phyloP scores from a whole-genome alignment of 2,888 invertebrate species.

The Aphidius colemani region DNA sequence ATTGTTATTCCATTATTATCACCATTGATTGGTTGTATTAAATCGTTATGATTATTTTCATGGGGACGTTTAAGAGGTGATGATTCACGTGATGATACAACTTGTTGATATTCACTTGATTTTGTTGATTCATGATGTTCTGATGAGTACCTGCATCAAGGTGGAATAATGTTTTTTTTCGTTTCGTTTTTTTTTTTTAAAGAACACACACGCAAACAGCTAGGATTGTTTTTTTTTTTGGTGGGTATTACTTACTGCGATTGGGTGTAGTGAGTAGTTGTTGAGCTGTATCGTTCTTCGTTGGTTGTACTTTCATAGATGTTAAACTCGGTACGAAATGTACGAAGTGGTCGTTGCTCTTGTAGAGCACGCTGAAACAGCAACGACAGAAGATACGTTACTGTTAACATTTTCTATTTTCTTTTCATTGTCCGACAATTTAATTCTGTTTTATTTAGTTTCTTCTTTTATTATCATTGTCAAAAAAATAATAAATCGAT shows the following conservation, averaged over 20 bases:
- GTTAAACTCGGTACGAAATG: slow-evolving; percentile 84
- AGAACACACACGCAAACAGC: slow-evolving; percentile 5
- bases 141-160: slow-evolving; percentile 45
- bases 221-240: slow-evolving; percentile 11
- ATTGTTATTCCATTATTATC: slow-evolving; percentile 30
- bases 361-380: slow-evolving; percentile 57
- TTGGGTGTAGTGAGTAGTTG: slow-evolving; percentile 68
- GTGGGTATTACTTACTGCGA: slow-evolving; percentile 65
- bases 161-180: not conserved
- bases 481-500: not conserved
- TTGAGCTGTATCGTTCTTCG: slow-evolving; percentile 67
- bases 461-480: not conserved
- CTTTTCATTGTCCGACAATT: not conserved
- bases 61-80: slow-evolving; percentile 41
- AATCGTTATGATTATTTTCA: slow-evolving; percentile 30
- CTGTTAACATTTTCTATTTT: slow-evolving; percentile 39
- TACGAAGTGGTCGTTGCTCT: slow-evolving; percentile 68
- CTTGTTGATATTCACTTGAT: slow-evolving; percentile 43
- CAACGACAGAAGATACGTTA: slow-evolving; percentile 47
- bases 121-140: slow-evolving; percentile 48
- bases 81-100: slow-evolving; percentile 44
- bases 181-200: not conserved
- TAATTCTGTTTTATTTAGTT: not conserved
- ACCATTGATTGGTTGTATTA: slow-evolving; percentile 36
- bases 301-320: slow-evolving; percentile 71